Conservation (phyloP, 2,113 vertebrate species). For the Prionailurus bengalensis region DNA sequence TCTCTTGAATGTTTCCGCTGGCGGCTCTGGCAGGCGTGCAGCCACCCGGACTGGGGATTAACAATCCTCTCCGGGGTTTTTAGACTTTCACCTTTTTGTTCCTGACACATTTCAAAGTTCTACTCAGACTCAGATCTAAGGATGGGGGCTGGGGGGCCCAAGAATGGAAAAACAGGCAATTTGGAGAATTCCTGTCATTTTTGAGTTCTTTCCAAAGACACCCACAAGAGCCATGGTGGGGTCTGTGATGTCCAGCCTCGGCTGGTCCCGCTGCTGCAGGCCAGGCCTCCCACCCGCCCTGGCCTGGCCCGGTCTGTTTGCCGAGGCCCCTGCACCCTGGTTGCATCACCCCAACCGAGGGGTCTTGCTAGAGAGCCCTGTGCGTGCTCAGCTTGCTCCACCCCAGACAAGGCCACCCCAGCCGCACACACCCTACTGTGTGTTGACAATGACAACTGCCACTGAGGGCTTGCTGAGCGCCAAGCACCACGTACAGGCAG, state of each 20-base stretch:
- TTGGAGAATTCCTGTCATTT: conserved; percentile 65
- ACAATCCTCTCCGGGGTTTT: background rate
- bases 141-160: background rate
- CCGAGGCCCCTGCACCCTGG: no score
- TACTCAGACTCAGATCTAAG: conserved; percentile 47
- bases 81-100: conserved; percentile 42
- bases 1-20: background rate
- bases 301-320: background rate
- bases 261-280: background rate
- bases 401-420: background rate
- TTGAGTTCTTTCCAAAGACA: conserved; percentile 43
- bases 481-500: background rate
- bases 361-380: background rate
- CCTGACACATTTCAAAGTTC: conserved; percentile 56
- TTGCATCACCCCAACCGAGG: background rate
- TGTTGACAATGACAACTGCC: background rate
- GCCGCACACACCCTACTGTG: no score
- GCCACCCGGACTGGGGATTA: background rate
- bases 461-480: background rate
- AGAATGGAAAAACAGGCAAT: conserved; percentile 39
- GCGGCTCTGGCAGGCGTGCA: background rate
- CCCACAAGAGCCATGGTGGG: background rate
- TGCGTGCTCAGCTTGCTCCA: background rate
- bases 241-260: background rate
- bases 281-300: background rate